Conservation (phyloP, 92 coral and sea anemone species). For the Actinostola sp. region DNA sequence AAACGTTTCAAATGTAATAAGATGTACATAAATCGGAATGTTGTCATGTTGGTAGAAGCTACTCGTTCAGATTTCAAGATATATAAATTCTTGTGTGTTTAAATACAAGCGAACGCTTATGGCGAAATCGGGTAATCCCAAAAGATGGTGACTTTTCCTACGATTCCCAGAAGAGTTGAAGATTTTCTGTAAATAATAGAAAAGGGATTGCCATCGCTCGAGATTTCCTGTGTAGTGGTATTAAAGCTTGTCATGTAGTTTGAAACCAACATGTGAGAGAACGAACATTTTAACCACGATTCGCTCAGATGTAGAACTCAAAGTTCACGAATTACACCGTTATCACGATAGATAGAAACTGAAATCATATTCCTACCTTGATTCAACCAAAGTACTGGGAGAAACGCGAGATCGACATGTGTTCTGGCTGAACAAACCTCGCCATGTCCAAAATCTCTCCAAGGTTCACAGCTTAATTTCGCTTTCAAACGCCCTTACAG, state of each 20-base stretch:
- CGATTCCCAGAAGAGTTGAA: not conserved
- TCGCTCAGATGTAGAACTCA: not conserved
- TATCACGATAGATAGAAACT: not conserved
- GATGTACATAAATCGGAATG: too few relatives aligned
- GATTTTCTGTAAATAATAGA: not conserved
- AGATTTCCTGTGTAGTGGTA: too few relatives aligned
- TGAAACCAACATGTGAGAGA: not conserved
- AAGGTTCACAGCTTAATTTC: too few relatives aligned
- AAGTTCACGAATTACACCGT: not conserved
- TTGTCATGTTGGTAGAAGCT: too few relatives aligned
- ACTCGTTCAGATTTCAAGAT: too few relatives aligned
- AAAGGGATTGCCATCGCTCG: not conserved
- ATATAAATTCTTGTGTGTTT: too few relatives aligned
- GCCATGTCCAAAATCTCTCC: slow-evolving; percentile 20
- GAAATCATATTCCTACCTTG: slow-evolving; percentile 5
- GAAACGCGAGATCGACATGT: not conserved
- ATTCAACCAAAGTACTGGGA: not conserved
- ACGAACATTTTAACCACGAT: not conserved
- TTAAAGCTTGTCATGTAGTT: too few relatives aligned
- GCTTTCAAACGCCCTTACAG: slow-evolving; percentile 1
- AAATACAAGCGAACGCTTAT: too few relatives aligned
- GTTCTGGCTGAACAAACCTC: not conserved
- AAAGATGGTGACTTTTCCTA: not conserved
- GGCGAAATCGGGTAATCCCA: not conserved
- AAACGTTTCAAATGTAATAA: too few relatives aligned